These are phyloP conservation scores for Embidobia sp. DNA, from an alignment of 2,888 invertebrate genomes.

Conservation along the genomic window DNA sequence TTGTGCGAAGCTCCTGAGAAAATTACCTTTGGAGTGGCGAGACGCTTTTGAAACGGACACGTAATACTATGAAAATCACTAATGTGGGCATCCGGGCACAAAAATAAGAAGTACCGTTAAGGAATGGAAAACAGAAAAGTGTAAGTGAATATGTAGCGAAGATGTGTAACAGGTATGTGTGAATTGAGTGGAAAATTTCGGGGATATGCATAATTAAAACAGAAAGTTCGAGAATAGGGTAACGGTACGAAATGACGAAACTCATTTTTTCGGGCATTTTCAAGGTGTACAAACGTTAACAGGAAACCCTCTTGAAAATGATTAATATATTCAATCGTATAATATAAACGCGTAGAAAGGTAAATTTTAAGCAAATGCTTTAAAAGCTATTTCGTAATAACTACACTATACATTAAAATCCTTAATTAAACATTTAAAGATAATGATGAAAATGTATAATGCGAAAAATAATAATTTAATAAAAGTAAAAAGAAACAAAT, in stretches of 20 bases:
- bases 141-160: slow-evolving; percentile 53
- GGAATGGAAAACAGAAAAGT: slow-evolving; percentile 54
- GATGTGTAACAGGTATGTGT: slow-evolving; percentile 25
- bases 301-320: no score
- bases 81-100: slow-evolving; percentile 19
- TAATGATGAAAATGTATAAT: no score
- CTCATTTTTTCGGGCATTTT: slow-evolving; percentile 3
- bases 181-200: slow-evolving; percentile 40
- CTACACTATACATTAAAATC: no score
- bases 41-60: slow-evolving; percentile 39
- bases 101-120: slow-evolving; percentile 51
- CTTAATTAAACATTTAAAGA: no score
- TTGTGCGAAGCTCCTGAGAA: slow-evolving; percentile 24
- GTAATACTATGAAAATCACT: slow-evolving; percentile 42
- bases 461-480: no score
- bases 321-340: no score
- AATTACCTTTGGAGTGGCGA: slow-evolving; percentile 22
- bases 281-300: no score
- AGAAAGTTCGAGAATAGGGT: slow-evolving; percentile 40
- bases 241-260: slow-evolving; percentile 41
- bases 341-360: no score
- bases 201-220: slow-evolving; percentile 33
- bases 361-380: no score
- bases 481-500: no score
- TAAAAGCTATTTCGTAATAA: no score